Conservation (phyloP, 23 tunicate species). For the Styela plicata region DNA sequence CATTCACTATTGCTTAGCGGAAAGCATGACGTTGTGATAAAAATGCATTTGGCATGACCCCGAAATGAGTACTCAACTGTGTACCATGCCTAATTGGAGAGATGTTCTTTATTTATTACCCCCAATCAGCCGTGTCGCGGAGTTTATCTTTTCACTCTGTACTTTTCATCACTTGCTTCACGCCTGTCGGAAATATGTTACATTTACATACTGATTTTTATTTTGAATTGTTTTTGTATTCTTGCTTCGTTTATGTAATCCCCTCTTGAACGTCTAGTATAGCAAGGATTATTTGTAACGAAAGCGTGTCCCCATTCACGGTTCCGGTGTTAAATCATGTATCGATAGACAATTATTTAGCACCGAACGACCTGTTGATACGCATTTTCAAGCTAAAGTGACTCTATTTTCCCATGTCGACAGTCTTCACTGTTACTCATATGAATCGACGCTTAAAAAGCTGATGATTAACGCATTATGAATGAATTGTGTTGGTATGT, state of each 20-base stretch:
- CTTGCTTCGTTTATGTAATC: background rate
- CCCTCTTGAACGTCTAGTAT: background rate
- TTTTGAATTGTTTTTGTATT: background rate
- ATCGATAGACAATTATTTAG: background rate
- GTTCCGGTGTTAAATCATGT: background rate
- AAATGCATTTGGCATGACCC: background rate
- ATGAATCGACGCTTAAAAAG: background rate
- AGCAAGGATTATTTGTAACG: background rate
- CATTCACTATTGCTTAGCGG: background rate
- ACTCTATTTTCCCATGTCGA: conserved; percentile 15
- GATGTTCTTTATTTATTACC: background rate
- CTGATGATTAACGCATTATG: background rate
- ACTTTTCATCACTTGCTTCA: background rate
- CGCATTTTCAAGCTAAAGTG: conserved; percentile 1
- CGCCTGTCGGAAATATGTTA: background rate
- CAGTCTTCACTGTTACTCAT: background rate
- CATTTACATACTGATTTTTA: background rate
- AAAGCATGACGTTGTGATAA: background rate
- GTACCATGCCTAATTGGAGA: background rate
- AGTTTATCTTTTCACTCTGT: background rate
- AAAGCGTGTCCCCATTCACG: background rate
- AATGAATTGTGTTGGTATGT: background rate
- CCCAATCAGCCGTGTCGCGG: conserved; percentile 7
- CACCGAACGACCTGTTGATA: background rate
- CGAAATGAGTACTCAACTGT: background rate